Conservation (phyloP, 2,797 vertebrate genomes). For the Antennarius maculatus region DNA sequence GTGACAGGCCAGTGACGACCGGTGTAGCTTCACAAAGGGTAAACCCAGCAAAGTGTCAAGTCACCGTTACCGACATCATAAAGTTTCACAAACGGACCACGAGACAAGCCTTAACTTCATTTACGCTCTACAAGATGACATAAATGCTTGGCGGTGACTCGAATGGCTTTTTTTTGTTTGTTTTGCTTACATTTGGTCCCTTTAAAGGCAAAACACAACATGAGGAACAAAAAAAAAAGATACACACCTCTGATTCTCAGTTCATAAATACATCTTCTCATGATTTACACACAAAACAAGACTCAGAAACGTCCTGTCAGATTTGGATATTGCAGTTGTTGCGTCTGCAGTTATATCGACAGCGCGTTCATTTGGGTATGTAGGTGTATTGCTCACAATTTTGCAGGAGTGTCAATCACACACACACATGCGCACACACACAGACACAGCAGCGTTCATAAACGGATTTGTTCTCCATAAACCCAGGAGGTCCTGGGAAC, state of each 20-base stretch:
- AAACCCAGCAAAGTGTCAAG: constrained; percentile 12
- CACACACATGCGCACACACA: constrained; percentile 21
- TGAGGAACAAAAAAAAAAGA: constrained; percentile 24
- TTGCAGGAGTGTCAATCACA: constrained; percentile 44
- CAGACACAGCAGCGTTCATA: constrained; percentile 57
- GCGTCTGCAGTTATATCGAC: constrained; percentile 53
- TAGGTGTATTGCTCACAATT: constrained; percentile 74
- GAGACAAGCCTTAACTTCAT: constrained; percentile 30
- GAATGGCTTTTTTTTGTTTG: constrained; percentile 68
- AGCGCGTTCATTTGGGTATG: constrained; percentile 51
- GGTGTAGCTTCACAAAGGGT: constrained; percentile 15
- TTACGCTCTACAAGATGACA: constrained; percentile 35
- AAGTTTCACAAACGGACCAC: constrained; percentile 34
- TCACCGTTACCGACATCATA: constrained; percentile 43
- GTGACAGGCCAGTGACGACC: constrained; percentile 46
- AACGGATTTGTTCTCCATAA: constrained; percentile 35
- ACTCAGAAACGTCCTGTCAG: constrained; percentile 42
- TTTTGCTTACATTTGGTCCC: constrained; percentile 66
- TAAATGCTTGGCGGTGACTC: constrained; percentile 67
- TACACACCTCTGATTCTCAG: constrained; percentile 33
- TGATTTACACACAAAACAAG: constrained; percentile 26
- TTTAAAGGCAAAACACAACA: constrained; percentile 54
- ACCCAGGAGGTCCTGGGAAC: constrained; percentile 32
- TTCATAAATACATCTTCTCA: constrained; percentile 46
- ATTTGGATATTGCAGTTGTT: constrained; percentile 64